Percentiles rank a stretch among this genome's conserved stretches.
Conservation (phyloP, 2,888 invertebrate species). For the Subacronicta megacephala region DNA sequence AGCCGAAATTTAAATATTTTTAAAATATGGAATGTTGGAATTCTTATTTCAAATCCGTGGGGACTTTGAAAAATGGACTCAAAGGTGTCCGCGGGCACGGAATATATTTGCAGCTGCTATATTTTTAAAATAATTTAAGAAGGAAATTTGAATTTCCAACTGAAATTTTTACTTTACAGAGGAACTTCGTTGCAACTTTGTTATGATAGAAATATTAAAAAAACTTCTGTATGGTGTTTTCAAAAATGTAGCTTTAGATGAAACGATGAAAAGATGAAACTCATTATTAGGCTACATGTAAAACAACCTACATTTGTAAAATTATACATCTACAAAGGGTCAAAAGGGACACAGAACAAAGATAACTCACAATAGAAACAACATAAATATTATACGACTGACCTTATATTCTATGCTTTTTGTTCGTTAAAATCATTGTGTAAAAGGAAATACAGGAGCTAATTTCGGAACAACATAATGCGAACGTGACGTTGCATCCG, state of each 20-base stretch:
- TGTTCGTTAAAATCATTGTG: slow-evolving; percentile 6
- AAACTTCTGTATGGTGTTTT: neutral
- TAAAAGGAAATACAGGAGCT: slow-evolving; percentile 12
- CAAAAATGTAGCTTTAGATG: neutral
- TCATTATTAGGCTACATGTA: no score
- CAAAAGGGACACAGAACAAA: neutral
- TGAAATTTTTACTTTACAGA: slow-evolving; percentile 10
- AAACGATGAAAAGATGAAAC: no score
- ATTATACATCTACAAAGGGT: no score
- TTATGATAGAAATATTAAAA: slow-evolving; percentile 6
- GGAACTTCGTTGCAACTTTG: slow-evolving; percentile 5
- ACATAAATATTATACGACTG: neutral
- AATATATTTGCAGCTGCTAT: slow-evolving; percentile 8
- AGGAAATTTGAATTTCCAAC: slow-evolving; percentile 10
- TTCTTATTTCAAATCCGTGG: slow-evolving; percentile 26
- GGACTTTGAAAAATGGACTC: slow-evolving; percentile 21
- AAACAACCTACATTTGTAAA: neutral
- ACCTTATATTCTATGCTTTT: slow-evolving; percentile 4
- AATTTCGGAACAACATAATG: slow-evolving; percentile 39
- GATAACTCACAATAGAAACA: neutral
- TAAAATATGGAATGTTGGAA: slow-evolving; percentile 14
- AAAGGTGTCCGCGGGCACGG: slow-evolving; percentile 15
- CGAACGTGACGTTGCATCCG: slow-evolving; percentile 50
- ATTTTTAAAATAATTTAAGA: slow-evolving; percentile 18
- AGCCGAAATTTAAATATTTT: slow-evolving; percentile 20